Base-by-base conservation (phyloP, 2,797 vertebrate species). In the Orestias chungarensis region DNA sequence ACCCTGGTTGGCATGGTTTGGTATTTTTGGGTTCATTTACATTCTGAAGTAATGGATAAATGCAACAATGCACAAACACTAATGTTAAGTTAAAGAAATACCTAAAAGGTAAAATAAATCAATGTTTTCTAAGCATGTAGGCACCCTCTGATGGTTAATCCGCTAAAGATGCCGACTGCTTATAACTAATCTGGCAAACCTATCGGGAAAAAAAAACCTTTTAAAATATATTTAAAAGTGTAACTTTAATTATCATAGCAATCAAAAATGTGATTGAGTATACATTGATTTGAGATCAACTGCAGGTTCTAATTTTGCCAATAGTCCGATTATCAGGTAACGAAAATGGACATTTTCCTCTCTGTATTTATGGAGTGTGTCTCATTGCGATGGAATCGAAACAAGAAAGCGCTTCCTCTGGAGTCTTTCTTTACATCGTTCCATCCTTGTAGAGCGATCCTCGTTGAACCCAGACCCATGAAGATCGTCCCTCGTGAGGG, bases 401-500 rank as follows among this genome's bases (percentile, higher is more conserved):
- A 82, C 72, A 79, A 83, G 76, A 75, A 84, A 82, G 66, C 73
- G 74, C 52, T 59, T 73, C 75, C 66, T 87, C 80, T 78, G 80
- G 46, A 68, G 78, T 46, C n/a, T 2, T 25, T 54, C 40, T 67
- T 59, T 61, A 76, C 82, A 75, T 84, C 74, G 71, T 4, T 72
- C 68, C 74, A 38, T 78, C 73, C 57, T 52, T 18, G 11, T 49
- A 49, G 3, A 43, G 49, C 40, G 31, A 4, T 1, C 10, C 11
- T 20, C 6, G 20, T n/a, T 27, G 71, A 66, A 72, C 44, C 49
- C 38, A 35, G 68, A 70, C 67, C 52, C 46, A 65, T 9, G 64
- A 12, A 6, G 42, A 38, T 33, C 50, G 52, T 42, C 57, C 43
- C 78, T 35, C 40, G 15, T 50, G 71, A 42, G 70, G 76, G 27